phyloP scores from a whole-genome alignment of 2,797 vertebrate species.

The Ctenopoma multispine region DNA sequence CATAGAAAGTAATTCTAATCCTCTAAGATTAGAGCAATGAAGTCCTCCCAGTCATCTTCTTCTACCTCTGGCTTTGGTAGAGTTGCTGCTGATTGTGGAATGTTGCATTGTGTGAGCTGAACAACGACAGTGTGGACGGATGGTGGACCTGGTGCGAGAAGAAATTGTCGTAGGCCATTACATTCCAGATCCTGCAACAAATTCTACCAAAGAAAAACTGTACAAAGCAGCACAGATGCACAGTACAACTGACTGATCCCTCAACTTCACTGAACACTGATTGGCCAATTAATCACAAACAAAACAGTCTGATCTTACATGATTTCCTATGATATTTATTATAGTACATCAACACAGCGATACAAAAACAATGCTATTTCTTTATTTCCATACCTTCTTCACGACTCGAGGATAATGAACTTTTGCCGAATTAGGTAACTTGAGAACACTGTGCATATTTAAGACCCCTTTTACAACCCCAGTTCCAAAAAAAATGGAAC shows the following conservation, averaged over 20 bases:
- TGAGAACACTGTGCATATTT: background rate
- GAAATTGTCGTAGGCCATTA: background rate
- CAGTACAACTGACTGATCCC: background rate
- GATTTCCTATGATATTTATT: background rate
- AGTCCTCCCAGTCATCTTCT: conserved; percentile 44
- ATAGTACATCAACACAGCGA: background rate
- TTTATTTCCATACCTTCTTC: background rate
- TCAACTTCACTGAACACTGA: background rate
- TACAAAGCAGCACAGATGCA: background rate
- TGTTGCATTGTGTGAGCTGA: conserved; percentile 59
- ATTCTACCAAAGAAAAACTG: background rate
- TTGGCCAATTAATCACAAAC: background rate
- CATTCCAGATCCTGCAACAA: conserved; percentile 19
- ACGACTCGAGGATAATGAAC: background rate
- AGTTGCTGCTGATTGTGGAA: conserved; percentile 59
- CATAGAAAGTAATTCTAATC: conserved; percentile 64
- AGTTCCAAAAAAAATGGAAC: too few relatives aligned
- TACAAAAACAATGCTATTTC: background rate
- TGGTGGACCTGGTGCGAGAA: conserved; percentile 11
- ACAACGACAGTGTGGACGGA: conserved; percentile 52
- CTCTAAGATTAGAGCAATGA: conserved; percentile 54
- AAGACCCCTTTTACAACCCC: too few relatives aligned
- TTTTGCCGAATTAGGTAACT: background rate
- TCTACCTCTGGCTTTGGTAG: conserved; percentile 44
- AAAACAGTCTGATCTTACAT: background rate